A percentile compares a stretch with the other conserved stretches of the same genome.
These are phyloP conservation scores for Cotesia glomerata DNA, from an alignment of 1,140 invertebrate species.

Conservation along the genomic window DNA sequence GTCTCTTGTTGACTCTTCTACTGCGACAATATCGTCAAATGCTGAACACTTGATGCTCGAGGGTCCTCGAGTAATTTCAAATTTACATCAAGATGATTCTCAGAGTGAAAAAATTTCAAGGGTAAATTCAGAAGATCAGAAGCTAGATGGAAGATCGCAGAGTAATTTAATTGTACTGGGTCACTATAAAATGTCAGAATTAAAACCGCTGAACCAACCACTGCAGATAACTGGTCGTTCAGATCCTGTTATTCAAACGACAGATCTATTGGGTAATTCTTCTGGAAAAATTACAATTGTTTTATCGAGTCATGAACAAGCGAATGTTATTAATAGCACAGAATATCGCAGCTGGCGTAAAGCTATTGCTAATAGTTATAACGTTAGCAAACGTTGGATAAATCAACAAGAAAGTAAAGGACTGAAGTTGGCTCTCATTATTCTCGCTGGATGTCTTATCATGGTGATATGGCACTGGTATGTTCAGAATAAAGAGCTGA, in stretches of 20 bases:
- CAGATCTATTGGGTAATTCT: slow-evolving; percentile 39
- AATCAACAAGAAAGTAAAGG: slow-evolving; percentile 74
- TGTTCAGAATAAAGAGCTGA: slow-evolving; percentile 65
- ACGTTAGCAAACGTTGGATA: slow-evolving; percentile 64
- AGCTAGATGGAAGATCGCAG: slow-evolving; percentile 41
- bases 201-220: slow-evolving; percentile 56
- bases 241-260: slow-evolving; percentile 55
- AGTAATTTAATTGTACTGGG: slow-evolving; percentile 58
- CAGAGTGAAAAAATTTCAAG: not conserved
- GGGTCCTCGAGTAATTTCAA: slow-evolving; percentile 66
- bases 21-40: slow-evolving; percentile 73
- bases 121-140: slow-evolving; percentile 28
- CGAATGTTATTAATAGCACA: slow-evolving; percentile 14
- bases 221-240: slow-evolving; percentile 66
- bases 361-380: slow-evolving; percentile 37
- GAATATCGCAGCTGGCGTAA: slow-evolving; percentile 41
- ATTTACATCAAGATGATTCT: slow-evolving; percentile 44
- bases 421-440: slow-evolving; percentile 71
- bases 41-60: slow-evolving; percentile 71
- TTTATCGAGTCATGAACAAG: slow-evolving; percentile 30
- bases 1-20: slow-evolving; percentile 86
- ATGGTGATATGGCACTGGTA: slow-evolving; percentile 75
- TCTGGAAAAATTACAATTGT: slow-evolving; percentile 39
- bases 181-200: slow-evolving; percentile 79
- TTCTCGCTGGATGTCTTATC: slow-evolving; percentile 70